Base-by-base conservation (phyloP, 2,113 vertebrate genomes). In the Leiothrix lutea region DNA sequence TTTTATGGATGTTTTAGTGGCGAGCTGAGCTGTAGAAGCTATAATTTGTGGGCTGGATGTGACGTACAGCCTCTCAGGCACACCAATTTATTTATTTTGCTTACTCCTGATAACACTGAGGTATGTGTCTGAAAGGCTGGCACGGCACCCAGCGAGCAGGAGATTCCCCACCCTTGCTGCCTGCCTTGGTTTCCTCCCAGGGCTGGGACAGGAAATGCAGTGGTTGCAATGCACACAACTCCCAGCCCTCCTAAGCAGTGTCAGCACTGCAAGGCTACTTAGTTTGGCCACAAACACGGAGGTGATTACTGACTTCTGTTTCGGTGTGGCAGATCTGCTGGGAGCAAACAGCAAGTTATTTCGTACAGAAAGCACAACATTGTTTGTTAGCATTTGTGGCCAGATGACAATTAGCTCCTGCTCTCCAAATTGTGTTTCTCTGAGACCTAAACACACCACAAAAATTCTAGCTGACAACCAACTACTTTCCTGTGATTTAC, bases 101-200 rank as follows among this genome's bases (percentile, higher is more conserved):
- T 29, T 38, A 5, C n/a, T 35, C 15, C 53, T 62, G 92, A 58
- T 92, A 88, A 66, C 79, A 77, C 54, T 5, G 80, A 94, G 82
- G 66, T 62, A 82, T 47, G 92, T 70, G 75, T 77, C 18, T 45
- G 67, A 47, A 54, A 80, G 45, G 81, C 66, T 1, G 1, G 40
- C 28, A 5, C 0, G 0, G 90, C 61, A 75, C 11, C 29, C 65
- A 85, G 78, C 0, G 0, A 62, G 79, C 14, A 26, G 79, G 82
- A 95, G 91, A 93, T 64, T 88, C 79, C 53, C 88, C 95, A 78
- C 88, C 92, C 91, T 70, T 25, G 70, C n/a, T 53, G 91, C 82
- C 58, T 40, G 79, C 71, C 50, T 40, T 9, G 79, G 90, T 82
- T 93, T 96, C 92, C 94, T 94, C 88, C 72, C 50, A 15, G 80